Base-by-base conservation (phyloP, 2,888 invertebrate species). In the Pseudococcus jackbeardsleyi region DNA sequence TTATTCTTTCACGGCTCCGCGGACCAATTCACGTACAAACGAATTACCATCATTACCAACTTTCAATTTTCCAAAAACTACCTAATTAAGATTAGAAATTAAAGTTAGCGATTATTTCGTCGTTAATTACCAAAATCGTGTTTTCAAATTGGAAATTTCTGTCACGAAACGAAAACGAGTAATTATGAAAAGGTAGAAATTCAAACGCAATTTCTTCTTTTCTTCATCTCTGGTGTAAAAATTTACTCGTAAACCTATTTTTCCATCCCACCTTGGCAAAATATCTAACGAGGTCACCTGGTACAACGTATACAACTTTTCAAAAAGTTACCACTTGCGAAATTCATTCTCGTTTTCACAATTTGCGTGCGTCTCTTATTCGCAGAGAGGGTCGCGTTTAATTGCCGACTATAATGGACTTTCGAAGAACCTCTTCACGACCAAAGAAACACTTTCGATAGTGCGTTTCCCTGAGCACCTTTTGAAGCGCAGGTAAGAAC, bases 21-120 rank as follows among this genome's bases (percentile, higher is more conserved):
- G 19, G 3, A 59, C 19, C 59, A 59, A 59, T 59, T 59, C 8
- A 5, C n/a, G 19, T 59, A 59, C 19, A 59, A 6, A 19, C 19
- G 59, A 59, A 59, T 59, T n/a, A 59, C 59, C 59, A 59, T 59
- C 59, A 59, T 59, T 59, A 59, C 59, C 59, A 19, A 59, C 59
- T 59, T 59, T 59, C 59, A 59, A 59, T 59, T 59, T 19, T n/a
- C 26, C 1, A 33, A 33, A 59, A 6, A 2, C 7, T 5, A 59
- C 5, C 59, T 59, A 59, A 59, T 59, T 59, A 59, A 59, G 59
- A 59, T 59, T 59, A n/a, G 59, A n/a, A 59, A 59, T 59, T 59
- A 59, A 59, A 59, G 8, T 5, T 59, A 6, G 59, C 59, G 59
- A 59, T 59, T 59, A 59, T 59, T 59, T 19, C n/a, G 59, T 17